phyloP scores from a whole-genome alignment of 1,140 invertebrate species.

The Octopus sinensis region DNA sequence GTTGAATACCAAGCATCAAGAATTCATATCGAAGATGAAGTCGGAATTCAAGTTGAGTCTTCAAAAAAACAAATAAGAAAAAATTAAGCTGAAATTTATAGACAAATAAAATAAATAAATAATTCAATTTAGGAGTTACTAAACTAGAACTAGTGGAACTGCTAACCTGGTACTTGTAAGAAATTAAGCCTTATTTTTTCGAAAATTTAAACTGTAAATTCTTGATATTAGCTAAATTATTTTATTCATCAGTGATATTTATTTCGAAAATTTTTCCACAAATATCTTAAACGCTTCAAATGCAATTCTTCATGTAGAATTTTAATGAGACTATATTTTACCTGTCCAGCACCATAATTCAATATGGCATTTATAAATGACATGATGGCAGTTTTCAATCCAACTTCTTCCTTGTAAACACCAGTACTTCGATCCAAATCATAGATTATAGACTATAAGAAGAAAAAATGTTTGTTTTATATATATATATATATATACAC shows the following conservation, averaged over 20 bases:
- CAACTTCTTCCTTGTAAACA: slow-evolving; percentile 82
- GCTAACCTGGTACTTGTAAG: too few species aligned
- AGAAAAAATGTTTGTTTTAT: slow-evolving; percentile 13
- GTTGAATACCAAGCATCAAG: slow-evolving; percentile 93
- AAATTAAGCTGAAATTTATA: neutral
- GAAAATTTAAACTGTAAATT: too few species aligned
- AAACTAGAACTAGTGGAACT: too few species aligned
- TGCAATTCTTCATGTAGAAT: too few species aligned
- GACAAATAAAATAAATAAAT: too few species aligned
- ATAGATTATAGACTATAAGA: slow-evolving; percentile 78
- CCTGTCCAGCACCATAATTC: slow-evolving; percentile 91
- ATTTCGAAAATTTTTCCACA: too few species aligned
- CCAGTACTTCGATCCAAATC: slow-evolving; percentile 88
- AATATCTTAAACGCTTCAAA: too few species aligned
- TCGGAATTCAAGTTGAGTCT: slow-evolving; percentile 90
- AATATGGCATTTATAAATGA: slow-evolving; percentile 96
- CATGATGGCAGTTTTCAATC: slow-evolving; percentile 94
- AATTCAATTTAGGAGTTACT: too few species aligned
- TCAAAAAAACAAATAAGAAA: slow-evolving; percentile 29
- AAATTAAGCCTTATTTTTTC: too few species aligned
- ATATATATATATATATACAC: neutral
- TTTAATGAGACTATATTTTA: slow-evolving; percentile 25
- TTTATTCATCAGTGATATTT: too few species aligned
- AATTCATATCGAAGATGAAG: slow-evolving; percentile 94
- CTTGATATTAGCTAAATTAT: too few species aligned